These are phyloP conservation scores for Nasonia vitripennis DNA, from an alignment of 1,140 invertebrate genomes.

Conservation along the genomic window DNA sequence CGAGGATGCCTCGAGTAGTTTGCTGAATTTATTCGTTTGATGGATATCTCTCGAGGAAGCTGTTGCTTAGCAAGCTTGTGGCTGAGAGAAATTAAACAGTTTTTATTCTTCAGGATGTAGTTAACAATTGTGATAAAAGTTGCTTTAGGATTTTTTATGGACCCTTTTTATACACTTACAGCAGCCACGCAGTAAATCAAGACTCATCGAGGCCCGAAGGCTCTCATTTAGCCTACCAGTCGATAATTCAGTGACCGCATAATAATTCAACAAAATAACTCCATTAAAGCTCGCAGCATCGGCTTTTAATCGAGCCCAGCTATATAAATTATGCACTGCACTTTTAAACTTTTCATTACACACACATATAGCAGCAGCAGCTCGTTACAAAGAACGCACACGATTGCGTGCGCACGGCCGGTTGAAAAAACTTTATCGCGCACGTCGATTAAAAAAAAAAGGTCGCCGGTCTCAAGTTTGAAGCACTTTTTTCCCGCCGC, in stretches of 20 bases:
- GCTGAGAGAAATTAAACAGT: too few species aligned
- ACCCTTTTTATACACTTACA: neutral
- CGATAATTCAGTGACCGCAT: slow-evolving; percentile 7
- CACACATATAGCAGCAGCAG: too few species aligned
- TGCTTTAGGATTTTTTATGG: neutral
- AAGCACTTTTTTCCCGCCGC: neutral
- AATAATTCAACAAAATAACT: neutral
- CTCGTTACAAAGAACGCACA: neutral
- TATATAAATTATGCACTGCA: neutral
- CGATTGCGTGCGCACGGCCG: neutral
- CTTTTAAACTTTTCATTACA: neutral
- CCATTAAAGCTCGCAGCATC: neutral
- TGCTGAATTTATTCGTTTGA: slow-evolving; percentile 26
- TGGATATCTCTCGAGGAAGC: neutral
- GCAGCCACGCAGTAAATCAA: too few species aligned
- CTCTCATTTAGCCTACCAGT: neutral
- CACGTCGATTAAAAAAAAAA: neutral
- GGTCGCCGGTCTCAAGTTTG: neutral
- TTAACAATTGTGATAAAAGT: too few species aligned
- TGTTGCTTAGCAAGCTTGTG: too few species aligned
- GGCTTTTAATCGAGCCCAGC: neutral
- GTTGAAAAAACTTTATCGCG: neutral
- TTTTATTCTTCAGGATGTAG: too few species aligned
- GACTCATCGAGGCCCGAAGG: neutral
- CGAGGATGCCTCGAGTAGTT: neutral